Evolutionary conservation across 1,140 invertebrate species (phyloP).

Genomic region (Physella acuta): DNA sequence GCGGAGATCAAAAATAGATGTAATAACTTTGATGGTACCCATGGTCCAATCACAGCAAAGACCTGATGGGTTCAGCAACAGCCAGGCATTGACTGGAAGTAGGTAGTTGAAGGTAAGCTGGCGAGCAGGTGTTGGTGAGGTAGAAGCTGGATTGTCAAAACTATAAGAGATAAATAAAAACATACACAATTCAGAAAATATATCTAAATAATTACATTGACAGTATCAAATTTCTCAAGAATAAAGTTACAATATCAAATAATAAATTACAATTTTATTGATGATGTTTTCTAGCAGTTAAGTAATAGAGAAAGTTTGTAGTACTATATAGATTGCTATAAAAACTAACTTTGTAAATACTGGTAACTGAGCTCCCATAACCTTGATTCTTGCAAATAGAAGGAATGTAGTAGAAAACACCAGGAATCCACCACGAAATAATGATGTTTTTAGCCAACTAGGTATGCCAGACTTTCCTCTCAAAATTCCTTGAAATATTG

Average conservation of each 20-base stretch:
- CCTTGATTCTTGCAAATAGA: slow-evolving; percentile 81
- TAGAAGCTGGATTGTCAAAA: slow-evolving; percentile 75
- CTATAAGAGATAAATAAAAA: background rate
- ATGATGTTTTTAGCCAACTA: slow-evolving; percentile 73
- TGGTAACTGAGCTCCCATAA: slow-evolving; percentile 94
- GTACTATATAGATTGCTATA: no score
- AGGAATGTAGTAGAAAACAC: slow-evolving; percentile 78
- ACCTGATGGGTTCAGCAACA: slow-evolving; percentile 83
- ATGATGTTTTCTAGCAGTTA: no score
- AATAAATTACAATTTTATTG: background rate
- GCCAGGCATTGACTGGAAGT: slow-evolving; percentile 85
- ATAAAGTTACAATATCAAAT: slow-evolving; percentile 2
- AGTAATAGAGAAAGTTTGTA: no score
- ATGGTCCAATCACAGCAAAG: slow-evolving; percentile 98
- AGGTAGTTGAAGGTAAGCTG: slow-evolving; percentile 94
- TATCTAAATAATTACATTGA: background rate
- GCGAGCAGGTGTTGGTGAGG: slow-evolving; percentile 73
- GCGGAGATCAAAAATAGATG: slow-evolving; percentile 76
- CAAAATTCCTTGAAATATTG: slow-evolving; percentile 62
- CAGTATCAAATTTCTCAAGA: no score
- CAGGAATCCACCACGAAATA: slow-evolving; percentile 76
- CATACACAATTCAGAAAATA: background rate
- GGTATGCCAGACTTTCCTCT: slow-evolving; percentile 69
- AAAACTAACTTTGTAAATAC: slow-evolving; percentile 81
- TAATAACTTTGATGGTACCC: slow-evolving; percentile 88